Percentiles rank a stretch among this genome's conserved stretches.
Conservation (phyloP, 2,113 vertebrate species). For the Puntigrus tetrazona region DNA sequence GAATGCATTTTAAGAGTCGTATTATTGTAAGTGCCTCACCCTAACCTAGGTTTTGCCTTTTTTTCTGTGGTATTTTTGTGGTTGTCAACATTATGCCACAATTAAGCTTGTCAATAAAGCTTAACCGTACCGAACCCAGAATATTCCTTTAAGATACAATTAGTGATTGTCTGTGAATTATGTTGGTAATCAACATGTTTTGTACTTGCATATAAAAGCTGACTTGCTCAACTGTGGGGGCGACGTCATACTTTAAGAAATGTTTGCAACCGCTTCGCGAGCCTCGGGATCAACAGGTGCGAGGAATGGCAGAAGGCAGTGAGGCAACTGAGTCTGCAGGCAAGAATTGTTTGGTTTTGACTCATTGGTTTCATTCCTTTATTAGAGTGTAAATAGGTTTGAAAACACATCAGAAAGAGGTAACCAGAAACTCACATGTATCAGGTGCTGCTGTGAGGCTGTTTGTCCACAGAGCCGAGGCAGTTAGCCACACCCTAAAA, state of each 20-base stretch:
- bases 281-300: slow-evolving; percentile 32
- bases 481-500: slow-evolving; percentile 32
- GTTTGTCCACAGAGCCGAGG: slow-evolving; percentile 38
- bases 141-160: neutral
- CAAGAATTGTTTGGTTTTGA: slow-evolving; percentile 46
- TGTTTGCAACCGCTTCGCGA: slow-evolving; percentile 15
- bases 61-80: neutral
- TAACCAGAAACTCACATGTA: slow-evolving; percentile 47
- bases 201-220: slow-evolving; percentile 10
- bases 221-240: neutral
- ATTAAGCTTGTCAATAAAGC: neutral
- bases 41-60: neutral
- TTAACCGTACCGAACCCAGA: neutral
- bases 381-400: slow-evolving; percentile 39
- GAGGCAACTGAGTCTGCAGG: slow-evolving; percentile 30
- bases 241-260: slow-evolving; percentile 26
- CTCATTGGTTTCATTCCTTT: slow-evolving; percentile 50
- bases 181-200: neutral
- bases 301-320: slow-evolving; percentile 37
- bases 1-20: neutral
- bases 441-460: slow-evolving; percentile 46
- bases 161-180: slow-evolving; percentile 19
- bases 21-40: neutral
- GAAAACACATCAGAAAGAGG: slow-evolving; percentile 40
- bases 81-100: neutral